A percentile compares a stretch with the other conserved stretches of the same genome.
phyloP scores from a whole-genome alignment of 2,888 invertebrate genomes.

The Himalopsyche anomala region DNA sequence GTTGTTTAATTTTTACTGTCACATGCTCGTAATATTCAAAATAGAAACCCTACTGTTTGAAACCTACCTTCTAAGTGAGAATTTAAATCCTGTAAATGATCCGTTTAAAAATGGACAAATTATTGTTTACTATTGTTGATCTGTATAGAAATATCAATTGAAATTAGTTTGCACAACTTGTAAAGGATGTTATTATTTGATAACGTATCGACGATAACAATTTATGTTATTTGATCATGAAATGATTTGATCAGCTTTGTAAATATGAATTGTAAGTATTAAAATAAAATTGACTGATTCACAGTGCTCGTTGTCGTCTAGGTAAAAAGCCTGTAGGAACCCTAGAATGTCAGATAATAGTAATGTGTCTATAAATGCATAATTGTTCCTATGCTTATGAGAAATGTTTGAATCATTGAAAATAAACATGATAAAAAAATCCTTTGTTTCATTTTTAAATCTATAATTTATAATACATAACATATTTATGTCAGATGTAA shows the following conservation, averaged over 20 bases:
- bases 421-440: slow-evolving; percentile 63
- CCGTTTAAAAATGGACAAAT: no score
- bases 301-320: slow-evolving; percentile 64
- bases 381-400: slow-evolving; percentile 64
- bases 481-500: no score
- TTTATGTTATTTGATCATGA: slow-evolving; percentile 34
- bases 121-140: not conserved
- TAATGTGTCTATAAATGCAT: slow-evolving; percentile 62
- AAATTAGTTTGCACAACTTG: slow-evolving; percentile 11
- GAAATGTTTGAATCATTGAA: slow-evolving; percentile 64
- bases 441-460: not conserved
- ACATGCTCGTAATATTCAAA: not conserved
- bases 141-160: not conserved
- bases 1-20: not conserved
- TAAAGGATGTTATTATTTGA: slow-evolving; percentile 16
- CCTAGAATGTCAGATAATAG: slow-evolving; percentile 60
- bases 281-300: slow-evolving; percentile 63
- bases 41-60: not conserved
- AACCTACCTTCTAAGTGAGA: no score
- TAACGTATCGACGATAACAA: not conserved
- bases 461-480: not conserved
- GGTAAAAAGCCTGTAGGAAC: slow-evolving; percentile 61
- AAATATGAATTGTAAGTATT: slow-evolving; percentile 47
- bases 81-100: no score
- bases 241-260: slow-evolving; percentile 55